A percentile compares a stretch with the other conserved stretches of the same genome.
Conservation (phyloP, 2,113 vertebrate genomes). For the Suricata suricatta region DNA sequence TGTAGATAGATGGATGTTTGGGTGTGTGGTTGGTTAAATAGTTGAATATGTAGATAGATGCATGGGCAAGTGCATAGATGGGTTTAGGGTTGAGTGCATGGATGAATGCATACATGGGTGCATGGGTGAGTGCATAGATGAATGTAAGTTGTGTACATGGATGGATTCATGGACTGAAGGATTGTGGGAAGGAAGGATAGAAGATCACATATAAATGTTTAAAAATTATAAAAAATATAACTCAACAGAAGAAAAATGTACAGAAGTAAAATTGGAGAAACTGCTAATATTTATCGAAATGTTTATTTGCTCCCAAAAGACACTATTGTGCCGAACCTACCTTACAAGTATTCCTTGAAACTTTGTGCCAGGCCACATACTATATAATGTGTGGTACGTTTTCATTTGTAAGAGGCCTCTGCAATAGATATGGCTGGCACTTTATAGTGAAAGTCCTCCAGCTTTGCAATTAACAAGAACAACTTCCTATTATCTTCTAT, state of each 20-base stretch:
- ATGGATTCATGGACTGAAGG: neutral
- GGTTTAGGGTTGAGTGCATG: too few species aligned
- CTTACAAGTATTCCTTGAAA: neutral
- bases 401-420: neutral
- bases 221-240: neutral
- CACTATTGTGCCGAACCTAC: neutral
- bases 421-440: neutral
- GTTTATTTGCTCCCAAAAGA: neutral
- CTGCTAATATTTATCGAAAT: neutral
- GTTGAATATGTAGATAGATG: too few species aligned
- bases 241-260: neutral
- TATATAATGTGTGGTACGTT: neutral
- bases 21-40: neutral
- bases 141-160: too few species aligned
- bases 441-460: neutral
- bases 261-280: neutral
- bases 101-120: too few species aligned
- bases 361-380: neutral
- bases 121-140: too few species aligned
- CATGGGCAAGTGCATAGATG: too few species aligned
- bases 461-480: neutral
- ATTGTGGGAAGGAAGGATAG: neutral
- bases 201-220: neutral
- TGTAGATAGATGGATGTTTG: neutral
- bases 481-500: neutral